Evolutionary conservation across 1,140 invertebrate species (phyloP).

Genomic region (Pomacea maculata): DNA sequence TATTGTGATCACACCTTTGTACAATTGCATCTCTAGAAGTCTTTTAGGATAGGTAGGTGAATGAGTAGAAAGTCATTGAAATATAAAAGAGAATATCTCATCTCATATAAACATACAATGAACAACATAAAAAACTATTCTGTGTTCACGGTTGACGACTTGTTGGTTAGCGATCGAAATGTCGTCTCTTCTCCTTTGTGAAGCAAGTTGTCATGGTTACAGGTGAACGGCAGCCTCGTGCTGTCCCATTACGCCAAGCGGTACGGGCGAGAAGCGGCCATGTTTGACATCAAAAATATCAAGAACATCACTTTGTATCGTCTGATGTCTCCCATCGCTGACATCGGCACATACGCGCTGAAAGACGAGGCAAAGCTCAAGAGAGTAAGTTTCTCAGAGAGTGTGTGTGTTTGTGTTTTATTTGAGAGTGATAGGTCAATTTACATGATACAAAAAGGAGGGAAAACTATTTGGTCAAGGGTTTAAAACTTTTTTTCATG

Average conservation of each 20-base stretch:
- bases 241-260: conserved; percentile 49
- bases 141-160: background rate
- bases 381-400: conserved; percentile 8
- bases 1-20: no score
- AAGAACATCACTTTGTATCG: conserved; percentile 76
- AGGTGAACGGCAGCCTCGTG: conserved; percentile 30
- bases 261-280: conserved; percentile 47
- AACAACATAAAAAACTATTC: background rate
- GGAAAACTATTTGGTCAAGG: no score
- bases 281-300: conserved; percentile 73
- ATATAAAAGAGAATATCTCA: background rate
- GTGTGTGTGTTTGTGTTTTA: background rate
- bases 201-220: background rate
- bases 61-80: no score
- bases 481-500: no score
- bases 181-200: no score
- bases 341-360: conserved; percentile 79
- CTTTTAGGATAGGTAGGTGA: no score
- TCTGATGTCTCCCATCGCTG: conserved; percentile 80
- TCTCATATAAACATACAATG: background rate
- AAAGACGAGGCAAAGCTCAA: conserved; percentile 38
- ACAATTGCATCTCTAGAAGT: no score
- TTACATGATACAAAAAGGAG: no score
- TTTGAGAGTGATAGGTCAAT: no score
- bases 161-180: background rate